A percentile compares a stretch with the other conserved stretches of the same genome.
These are phyloP conservation scores for Lophura nycthemera DNA, from an alignment of 2,113 vertebrate genomes.

Conservation along the genomic window DNA sequence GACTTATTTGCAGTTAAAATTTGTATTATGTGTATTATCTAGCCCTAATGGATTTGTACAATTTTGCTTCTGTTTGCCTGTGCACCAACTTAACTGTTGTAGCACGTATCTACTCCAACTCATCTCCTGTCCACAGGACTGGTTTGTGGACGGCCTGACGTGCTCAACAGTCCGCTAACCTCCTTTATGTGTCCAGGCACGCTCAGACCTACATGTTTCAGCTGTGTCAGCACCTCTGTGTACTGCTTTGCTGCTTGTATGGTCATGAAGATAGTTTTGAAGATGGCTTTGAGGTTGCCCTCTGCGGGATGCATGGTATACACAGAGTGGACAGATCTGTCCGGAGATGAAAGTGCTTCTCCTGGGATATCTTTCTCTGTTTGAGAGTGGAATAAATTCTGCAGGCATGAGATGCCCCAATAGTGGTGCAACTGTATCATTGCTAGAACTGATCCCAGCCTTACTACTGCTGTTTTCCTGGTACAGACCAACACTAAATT, in stretches of 20 bases:
- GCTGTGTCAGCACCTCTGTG: slow-evolving; percentile 46
- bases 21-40: background rate
- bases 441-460: background rate
- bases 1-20: background rate
- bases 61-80: background rate
- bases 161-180: background rate
- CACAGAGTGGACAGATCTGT: background rate
- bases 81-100: background rate
- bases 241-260: slow-evolving; percentile 20
- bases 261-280: slow-evolving; percentile 44
- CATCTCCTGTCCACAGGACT: background rate
- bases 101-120: slow-evolving; percentile 16
- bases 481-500: background rate
- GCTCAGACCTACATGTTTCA: background rate
- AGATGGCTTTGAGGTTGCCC: slow-evolving; percentile 61
- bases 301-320: background rate
- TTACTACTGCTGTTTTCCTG: background rate
- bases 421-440: background rate
- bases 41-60: background rate
- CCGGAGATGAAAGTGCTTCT: slow-evolving; percentile 51
- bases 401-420: background rate
- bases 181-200: slow-evolving; percentile 40
- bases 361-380: background rate
- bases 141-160: slow-evolving; percentile 55
- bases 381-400: background rate